Percentiles rank a stretch among this genome's conserved stretches.
Conservation (phyloP, 1,140 invertebrate genomes). For the Philotrypesis tridentata region DNA sequence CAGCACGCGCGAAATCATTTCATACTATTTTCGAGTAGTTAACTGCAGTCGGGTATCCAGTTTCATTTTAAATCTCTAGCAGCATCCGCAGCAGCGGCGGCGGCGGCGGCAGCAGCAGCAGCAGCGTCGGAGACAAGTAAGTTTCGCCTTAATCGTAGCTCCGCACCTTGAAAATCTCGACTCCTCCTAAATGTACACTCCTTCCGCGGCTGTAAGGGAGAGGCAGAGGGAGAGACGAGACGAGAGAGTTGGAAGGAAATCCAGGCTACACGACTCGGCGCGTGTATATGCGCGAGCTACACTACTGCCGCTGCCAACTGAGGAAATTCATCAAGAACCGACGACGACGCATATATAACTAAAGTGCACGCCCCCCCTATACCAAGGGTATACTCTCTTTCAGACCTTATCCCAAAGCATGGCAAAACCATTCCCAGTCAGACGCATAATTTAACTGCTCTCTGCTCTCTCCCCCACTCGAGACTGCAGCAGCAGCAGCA, state of each 20-base stretch:
- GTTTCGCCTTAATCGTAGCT: constrained; percentile 12
- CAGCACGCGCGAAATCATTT: constrained; percentile 9
- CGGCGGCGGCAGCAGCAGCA: not conserved
- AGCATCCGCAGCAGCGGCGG: not conserved
- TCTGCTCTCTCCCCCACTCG: not conserved
- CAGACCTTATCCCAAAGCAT: not conserved
- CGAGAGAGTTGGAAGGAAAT: not conserved
- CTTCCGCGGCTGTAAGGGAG: too few species aligned
- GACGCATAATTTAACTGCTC: constrained; percentile 47
- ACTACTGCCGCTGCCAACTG: not conserved
- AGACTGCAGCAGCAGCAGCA: not conserved
- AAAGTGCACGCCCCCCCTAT: constrained; percentile 4
- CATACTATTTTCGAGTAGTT: constrained; percentile 4
- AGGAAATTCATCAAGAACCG: constrained; percentile 40
- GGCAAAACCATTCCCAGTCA: constrained; percentile 42
- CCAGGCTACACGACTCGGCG: constrained; percentile 10
- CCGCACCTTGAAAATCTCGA: constrained; percentile 23
- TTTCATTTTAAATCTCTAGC: constrained; percentile 19
- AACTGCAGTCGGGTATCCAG: not conserved
- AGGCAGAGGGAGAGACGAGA: not conserved
- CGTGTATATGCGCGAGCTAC: not conserved
- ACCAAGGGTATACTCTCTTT: not conserved
- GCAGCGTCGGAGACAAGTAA: not conserved
- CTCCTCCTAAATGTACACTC: not conserved
- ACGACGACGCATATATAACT: not conserved